These are phyloP conservation scores for Scalopus aquaticus DNA, from an alignment of 2,113 vertebrate genomes.

Conservation along the genomic window DNA sequence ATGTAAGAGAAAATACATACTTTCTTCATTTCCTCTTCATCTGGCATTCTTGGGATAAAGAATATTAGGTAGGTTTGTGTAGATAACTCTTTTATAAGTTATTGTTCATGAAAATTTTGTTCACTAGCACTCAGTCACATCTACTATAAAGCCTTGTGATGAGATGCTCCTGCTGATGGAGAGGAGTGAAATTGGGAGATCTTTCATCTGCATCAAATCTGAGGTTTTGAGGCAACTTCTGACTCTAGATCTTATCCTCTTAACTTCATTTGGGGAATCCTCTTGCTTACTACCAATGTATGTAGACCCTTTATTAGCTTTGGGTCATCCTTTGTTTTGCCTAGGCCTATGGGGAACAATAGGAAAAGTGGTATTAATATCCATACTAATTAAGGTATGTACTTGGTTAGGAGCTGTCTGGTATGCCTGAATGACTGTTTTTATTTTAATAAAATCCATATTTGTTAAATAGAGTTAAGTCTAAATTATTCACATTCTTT, in stretches of 20 bases:
- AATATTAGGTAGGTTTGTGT: slow-evolving; percentile 5
- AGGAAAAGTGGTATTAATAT: not conserved
- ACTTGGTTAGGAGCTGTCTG: not conserved
- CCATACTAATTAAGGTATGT: not conserved
- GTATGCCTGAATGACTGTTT: not conserved
- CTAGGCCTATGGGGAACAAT: not conserved
- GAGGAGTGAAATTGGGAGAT: not conserved
- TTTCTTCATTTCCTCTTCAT: not conserved
- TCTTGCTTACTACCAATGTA: not conserved
- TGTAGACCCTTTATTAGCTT: not conserved
- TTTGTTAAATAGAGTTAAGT: not conserved
- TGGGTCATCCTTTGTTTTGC: slow-evolving; percentile 1
- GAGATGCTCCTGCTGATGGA: too few species aligned
- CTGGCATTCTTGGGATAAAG: slow-evolving; percentile 9
- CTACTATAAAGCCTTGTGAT: not conserved
- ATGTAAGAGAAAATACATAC: not conserved
- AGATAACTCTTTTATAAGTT: not conserved
- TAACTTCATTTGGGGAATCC: not conserved
- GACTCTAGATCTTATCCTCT: not conserved
- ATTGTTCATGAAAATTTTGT: slow-evolving; percentile 25
- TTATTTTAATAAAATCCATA: slow-evolving; percentile 8
- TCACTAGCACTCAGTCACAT: not conserved
- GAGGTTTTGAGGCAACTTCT: not conserved
- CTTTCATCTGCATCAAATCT: not conserved
- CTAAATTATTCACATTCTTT: slow-evolving; percentile 21